These are phyloP conservation scores for Drosophila mayri DNA, from an alignment of 1,140 invertebrate genomes.

Conservation along the genomic window DNA sequence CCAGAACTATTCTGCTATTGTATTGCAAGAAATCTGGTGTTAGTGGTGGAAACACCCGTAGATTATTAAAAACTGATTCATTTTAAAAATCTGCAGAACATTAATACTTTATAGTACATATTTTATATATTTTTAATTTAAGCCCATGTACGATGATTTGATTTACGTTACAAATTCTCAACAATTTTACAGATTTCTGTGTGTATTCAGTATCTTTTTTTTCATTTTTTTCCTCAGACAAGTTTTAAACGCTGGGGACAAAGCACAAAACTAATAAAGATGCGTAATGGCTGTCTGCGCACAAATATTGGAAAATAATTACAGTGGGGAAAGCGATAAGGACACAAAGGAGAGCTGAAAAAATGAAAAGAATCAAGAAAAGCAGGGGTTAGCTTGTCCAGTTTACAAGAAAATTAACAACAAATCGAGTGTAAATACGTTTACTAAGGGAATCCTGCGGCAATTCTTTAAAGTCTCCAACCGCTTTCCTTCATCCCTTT, in stretches of 20 bases:
- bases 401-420: neutral
- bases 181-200: neutral
- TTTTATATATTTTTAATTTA: neutral
- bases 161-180: neutral
- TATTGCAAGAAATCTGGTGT: too few species aligned
- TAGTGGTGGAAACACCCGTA: too few species aligned
- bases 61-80: too few species aligned
- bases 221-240: conserved; percentile 9
- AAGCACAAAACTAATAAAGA: conserved; percentile 70
- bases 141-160: neutral
- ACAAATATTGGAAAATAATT: conserved; percentile 81
- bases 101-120: too few species aligned
- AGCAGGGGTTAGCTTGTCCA: neutral
- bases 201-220: neutral
- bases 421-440: neutral
- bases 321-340: conserved; percentile 23
- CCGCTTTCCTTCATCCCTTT: neutral
- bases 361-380: neutral
- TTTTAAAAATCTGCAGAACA: too few species aligned
- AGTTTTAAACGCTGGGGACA: conserved; percentile 40
- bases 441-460: neutral
- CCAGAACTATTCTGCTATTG: too few species aligned
- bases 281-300: conserved; percentile 77
- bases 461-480: neutral
- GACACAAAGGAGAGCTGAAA: conserved; percentile 7